Evolutionary conservation across 2,113 vertebrate genomes (phyloP).

Genomic region (Eira barbara): DNA sequence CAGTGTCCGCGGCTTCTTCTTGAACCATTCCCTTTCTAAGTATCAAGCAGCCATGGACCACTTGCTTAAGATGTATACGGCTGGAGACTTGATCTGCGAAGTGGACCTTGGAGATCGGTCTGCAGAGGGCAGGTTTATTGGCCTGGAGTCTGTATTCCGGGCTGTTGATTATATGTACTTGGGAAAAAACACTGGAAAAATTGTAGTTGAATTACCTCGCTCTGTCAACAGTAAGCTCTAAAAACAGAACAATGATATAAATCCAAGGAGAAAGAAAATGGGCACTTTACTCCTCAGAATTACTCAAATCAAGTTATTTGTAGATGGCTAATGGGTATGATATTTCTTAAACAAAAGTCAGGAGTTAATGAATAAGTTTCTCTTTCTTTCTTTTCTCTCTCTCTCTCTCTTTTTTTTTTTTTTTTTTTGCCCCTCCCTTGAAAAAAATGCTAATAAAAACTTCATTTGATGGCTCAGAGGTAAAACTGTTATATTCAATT

Average conservation of each 20-base stretch:
- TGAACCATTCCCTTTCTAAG: conserved; percentile 89
- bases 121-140: conserved; percentile 88
- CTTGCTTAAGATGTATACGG: conserved; percentile 87
- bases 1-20: conserved; percentile 91
- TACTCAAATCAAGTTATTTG: conserved; percentile 77
- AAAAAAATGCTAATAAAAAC: conserved; percentile 59
- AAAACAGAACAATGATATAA: conserved; percentile 85
- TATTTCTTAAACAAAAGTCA: conserved; percentile 73
- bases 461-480: conserved; percentile 38
- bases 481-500: conserved; percentile 61
- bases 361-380: conserved; percentile 76
- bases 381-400: background rate
- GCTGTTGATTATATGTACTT: conserved; percentile 95
- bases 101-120: conserved; percentile 89
- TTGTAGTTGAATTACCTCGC: conserved; percentile 91
- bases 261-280: conserved; percentile 79
- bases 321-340: conserved; percentile 66
- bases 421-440: background rate
- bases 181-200: conserved; percentile 94
- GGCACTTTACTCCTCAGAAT: conserved; percentile 74
- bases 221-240: conserved; percentile 91
- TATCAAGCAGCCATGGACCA: conserved; percentile 86
- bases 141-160: conserved; percentile 91
- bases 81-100: conserved; percentile 89
- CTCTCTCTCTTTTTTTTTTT: no score